Evolutionary conservation across 2,113 vertebrate species (phyloP), one percentile per base, ranked within the genome.

Genomic region (Jaculus jaculus): DNA sequence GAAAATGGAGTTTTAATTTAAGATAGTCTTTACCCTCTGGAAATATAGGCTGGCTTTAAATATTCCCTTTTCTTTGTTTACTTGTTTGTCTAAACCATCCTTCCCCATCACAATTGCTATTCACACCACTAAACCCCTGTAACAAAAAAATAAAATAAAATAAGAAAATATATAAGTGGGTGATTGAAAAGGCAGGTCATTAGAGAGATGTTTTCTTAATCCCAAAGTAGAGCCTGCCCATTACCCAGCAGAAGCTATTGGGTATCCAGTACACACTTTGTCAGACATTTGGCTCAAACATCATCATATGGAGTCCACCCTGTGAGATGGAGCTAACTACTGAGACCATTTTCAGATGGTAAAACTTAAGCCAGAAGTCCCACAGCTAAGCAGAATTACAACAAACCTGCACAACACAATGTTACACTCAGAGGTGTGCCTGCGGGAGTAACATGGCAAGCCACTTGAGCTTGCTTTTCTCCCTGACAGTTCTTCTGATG

Each of bases 311-410:
- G 26, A 73, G 68, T 47, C 51, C 74, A 12, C 34, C 34, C 30
- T n/a, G 34, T 16, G 47, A 83, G 42, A 37, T 0, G 17, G 23
- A n/a, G 39, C 37, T 47, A 30, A 32, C 10, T 73, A 69, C 51
- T 13, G 42, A 39, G 16, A 20, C 60, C 30, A 65, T 63, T 77
- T 82, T 87, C 78, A 93, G 61, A 39, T 32, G 68, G 18, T 26
- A 77, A 93, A 66, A 92, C 18, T 28, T 16, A 90, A 87, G 65
- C 66, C 26, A 79, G 74, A 20, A n/a, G 54, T 80, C 47, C 63
- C 54, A 66, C 21, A 58, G 69, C 28, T 15, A 69, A 60, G 28
- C n/a, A 66, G 20, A 30, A 23, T 34, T 60, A 30, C 75, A 42
- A 13, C 2, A 39, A 42, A 74, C 28, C 74, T 21, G 16, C 16